Evolutionary conservation across 2,888 invertebrate species (phyloP), one percentile per base, ranked within the genome.

Genomic region (Brachyopa scutellaris): DNA sequence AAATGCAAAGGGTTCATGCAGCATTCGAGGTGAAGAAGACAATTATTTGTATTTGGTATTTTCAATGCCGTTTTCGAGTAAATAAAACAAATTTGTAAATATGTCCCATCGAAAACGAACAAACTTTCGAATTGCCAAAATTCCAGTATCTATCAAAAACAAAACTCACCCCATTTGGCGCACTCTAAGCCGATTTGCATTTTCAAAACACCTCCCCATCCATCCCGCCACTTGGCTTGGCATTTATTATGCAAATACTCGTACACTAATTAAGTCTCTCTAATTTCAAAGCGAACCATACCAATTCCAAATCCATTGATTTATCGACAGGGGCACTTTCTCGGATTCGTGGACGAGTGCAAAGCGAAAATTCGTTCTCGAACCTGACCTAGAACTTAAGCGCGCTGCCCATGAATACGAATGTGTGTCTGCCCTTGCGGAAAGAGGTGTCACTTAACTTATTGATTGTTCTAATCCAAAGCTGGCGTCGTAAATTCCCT

Each of bases 341-440:
- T 11, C 29, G 6, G 9, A 59, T 45, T 49, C 45, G 15, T n/a
- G n/a, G n/a, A n/a, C 49, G 31, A 36, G 53, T 61, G 51, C 47
- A 40, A 57, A 59, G 69, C 77, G 21, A 77, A 77, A 72, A 77
- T 70, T 76, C 38, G 82, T 76, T 82, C 82, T 77, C 70, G 82
- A 82, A 76, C 82, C 82, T 82, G 66, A 82, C 82, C 82, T 77
- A 82, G 82, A 82, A 82, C 77, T 72, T 59, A 62, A 47, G 47
- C 55, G 29, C n/a, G 21, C 31, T 40, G n/a, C 49, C 49, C 45
- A 66, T 72, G 55, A 78, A 72, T 70, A 59, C 40, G 33, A 7
- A 23, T 23, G 51, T 17, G 8, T 6, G 53, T 70, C 59, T 55
- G 38, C 19, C 33, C 45, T 49, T 53, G 36, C 45, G 36, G 21